phyloP scores from a whole-genome alignment of 1,140 invertebrate species.

The Pseudomyrmex concolor region DNA sequence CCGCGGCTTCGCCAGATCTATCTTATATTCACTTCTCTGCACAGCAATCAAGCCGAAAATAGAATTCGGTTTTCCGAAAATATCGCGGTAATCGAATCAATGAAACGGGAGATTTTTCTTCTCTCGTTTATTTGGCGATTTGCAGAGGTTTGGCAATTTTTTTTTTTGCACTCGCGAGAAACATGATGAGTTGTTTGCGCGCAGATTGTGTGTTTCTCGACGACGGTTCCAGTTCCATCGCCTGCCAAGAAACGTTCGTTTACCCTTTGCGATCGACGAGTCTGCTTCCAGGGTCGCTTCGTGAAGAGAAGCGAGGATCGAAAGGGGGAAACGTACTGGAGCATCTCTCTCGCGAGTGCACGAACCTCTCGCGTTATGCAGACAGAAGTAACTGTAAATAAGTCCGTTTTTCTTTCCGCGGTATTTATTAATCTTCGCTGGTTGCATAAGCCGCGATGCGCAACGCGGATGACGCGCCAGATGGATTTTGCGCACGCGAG shows the following conservation, averaged over 20 bases:
- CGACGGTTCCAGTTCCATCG: neutral
- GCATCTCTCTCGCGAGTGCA: constrained; percentile 12
- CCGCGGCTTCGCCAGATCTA: too few species aligned
- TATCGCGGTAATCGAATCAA: too few species aligned
- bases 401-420: constrained; percentile 3
- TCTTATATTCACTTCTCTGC: too few species aligned
- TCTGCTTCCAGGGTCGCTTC: constrained; percentile 9
- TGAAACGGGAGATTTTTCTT: too few species aligned
- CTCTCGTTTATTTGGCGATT: too few species aligned
- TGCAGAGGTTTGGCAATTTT: neutral
- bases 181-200: too few species aligned
- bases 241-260: constrained; percentile 22
- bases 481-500: neutral
- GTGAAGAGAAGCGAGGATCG: neutral
- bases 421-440: constrained; percentile 31
- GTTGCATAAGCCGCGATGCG: neutral
- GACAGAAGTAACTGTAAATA: constrained; percentile 37
- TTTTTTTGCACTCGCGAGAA: neutral
- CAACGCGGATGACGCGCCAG: neutral
- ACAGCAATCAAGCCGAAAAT: too few species aligned
- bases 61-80: too few species aligned
- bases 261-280: constrained; percentile 29
- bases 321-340: constrained; percentile 12
- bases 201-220: too few species aligned
- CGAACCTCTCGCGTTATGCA: neutral